Percentiles rank a stretch among this genome's conserved stretches.
These are phyloP conservation scores for Phenganax stokvisi DNA, from an alignment of 92 coral and sea anemone species.

Conservation along the genomic window DNA sequence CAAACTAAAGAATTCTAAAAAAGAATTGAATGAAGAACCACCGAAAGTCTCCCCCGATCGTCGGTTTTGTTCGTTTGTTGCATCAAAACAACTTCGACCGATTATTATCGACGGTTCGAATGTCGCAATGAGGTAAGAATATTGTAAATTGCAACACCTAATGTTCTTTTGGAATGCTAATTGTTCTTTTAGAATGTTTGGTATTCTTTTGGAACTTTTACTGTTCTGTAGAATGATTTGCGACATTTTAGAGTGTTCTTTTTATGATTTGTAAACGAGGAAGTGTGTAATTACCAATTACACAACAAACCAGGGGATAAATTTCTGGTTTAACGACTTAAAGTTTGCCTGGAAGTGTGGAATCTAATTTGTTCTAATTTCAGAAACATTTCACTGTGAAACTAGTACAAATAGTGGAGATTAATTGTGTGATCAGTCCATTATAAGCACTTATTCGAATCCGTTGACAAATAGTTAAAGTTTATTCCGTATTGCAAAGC, in stretches of 20 bases:
- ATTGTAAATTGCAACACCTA: conserved; percentile 11
- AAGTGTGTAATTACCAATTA: conserved; percentile 1
- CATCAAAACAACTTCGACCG: conserved; percentile 69
- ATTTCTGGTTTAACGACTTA: background rate
- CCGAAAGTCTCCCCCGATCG: conserved; percentile 24
- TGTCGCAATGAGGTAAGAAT: conserved; percentile 92
- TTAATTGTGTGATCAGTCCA: background rate
- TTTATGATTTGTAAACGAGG: background rate
- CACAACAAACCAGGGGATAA: background rate
- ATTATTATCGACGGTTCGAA: conserved; percentile 95
- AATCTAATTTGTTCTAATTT: background rate
- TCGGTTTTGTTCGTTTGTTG: conserved; percentile 50
- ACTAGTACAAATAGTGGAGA: background rate
- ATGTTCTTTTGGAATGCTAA: conserved; percentile 3
- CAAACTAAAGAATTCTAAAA: conserved; percentile 72
- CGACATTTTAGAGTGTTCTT: conserved; percentile 1
- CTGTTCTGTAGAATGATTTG: background rate
- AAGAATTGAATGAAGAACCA: conserved; percentile 88
- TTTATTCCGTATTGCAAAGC: background rate
- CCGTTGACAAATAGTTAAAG: background rate
- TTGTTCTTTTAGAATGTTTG: background rate
- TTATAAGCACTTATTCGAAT: conserved; percentile 5
- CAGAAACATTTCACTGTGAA: background rate
- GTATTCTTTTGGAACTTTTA: background rate
- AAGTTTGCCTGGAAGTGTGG: background rate